Conservation (phyloP, 2,888 invertebrate genomes). For the Oasisia sp. region DNA sequence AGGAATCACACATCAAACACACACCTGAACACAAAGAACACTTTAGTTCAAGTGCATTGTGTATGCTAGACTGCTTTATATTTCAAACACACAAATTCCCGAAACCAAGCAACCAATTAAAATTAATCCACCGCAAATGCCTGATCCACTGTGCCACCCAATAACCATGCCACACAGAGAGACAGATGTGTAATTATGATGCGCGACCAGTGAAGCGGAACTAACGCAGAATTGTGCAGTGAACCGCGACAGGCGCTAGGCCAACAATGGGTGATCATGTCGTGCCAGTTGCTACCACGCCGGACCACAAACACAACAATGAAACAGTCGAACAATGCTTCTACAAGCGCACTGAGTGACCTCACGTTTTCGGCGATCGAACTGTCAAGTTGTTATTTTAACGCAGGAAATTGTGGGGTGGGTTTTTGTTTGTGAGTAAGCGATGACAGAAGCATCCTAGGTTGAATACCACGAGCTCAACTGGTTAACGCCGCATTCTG, state of each 20-base stretch:
- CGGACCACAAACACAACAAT: background rate
- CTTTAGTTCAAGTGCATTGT: background rate
- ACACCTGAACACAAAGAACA: background rate
- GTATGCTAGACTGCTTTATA: background rate
- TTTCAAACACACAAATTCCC: background rate
- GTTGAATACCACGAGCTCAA: background rate
- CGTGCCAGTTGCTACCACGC: background rate
- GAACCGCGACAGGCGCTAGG: background rate
- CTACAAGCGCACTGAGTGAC: background rate
- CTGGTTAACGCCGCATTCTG: background rate
- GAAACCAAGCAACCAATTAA: background rate
- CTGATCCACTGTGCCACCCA: background rate
- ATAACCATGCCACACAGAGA: background rate
- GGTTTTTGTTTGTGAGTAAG: background rate
- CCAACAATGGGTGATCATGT: background rate
- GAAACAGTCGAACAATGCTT: background rate
- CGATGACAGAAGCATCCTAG: background rate
- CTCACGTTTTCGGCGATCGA: background rate
- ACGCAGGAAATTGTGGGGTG: background rate
- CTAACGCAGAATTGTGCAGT: background rate
- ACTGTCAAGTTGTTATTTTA: background rate
- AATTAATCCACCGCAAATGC: background rate
- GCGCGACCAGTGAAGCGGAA: background rate
- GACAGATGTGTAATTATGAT: constrained; percentile 10
- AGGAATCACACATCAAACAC: background rate